Evolutionary conservation across 2,888 invertebrate genomes (phyloP).

Genomic region (Chloromyia formosa): DNA sequence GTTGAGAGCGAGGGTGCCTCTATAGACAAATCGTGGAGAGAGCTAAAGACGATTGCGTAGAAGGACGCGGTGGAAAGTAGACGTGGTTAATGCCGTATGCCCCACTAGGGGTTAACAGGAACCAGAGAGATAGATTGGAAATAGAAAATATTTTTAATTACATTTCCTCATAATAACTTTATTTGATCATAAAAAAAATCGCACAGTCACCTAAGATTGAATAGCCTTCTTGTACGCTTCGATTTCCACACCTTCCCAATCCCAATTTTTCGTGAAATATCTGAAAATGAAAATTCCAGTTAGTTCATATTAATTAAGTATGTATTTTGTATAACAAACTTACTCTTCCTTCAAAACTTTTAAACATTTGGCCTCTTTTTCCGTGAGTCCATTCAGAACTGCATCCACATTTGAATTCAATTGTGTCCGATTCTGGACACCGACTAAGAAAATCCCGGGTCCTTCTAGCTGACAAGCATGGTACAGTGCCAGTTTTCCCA

Average conservation of each 20-base stretch:
- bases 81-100: too few species aligned
- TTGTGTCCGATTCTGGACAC: constrained; percentile 72
- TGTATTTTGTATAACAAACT: constrained; percentile 55
- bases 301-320: constrained; percentile 45
- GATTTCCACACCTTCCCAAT: constrained; percentile 73
- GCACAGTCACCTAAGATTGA: too few species aligned
- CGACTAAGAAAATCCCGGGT: constrained; percentile 74
- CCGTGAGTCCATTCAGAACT: constrained; percentile 68
- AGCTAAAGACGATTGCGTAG: too few species aligned
- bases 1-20: too few species aligned
- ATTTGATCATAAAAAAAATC: too few species aligned
- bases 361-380: constrained; percentile 69
- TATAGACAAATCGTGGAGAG: too few species aligned
- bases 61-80: too few species aligned
- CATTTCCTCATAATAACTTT: too few species aligned
- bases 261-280: constrained; percentile 48
- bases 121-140: too few species aligned
- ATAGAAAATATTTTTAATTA: too few species aligned
- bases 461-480: constrained; percentile 68
- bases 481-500: constrained; percentile 74
- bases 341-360: constrained; percentile 68
- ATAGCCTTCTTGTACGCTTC: constrained; percentile 58
- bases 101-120: too few species aligned
- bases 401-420: constrained; percentile 70
- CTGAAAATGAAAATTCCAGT: constrained; percentile 16